Evolutionary conservation across 2,888 invertebrate species (phyloP), one percentile per base, ranked within the genome.

Genomic region (Cordilura impudica): DNA sequence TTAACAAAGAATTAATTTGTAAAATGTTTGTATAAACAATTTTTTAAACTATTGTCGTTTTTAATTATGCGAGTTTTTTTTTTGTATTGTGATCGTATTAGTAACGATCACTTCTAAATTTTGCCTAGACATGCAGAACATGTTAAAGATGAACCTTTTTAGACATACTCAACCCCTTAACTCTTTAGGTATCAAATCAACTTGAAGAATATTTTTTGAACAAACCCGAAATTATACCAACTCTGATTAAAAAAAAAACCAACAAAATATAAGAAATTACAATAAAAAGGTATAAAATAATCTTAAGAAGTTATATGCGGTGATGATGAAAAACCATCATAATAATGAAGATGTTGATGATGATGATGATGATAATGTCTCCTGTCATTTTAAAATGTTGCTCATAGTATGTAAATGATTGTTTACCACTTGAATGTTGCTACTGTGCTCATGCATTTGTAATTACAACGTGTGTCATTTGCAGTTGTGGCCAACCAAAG

Each of bases 401-500:
- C 35, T n/a, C 35, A 39, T 39, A 39, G 12, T 12, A 35, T 35
- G 2, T 12, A 2, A 12, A 35, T 12, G 7, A 35, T 2, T 2
- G 12, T 3, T 10, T 35, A 35, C 35, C 12, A 12, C 12, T 35
- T 12, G 10, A 35, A 1, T 26, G 26, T 26, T 26, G 3, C 8
- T 21, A 60, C 21, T 60, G 29, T 65, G 51, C 73, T 60, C 65
- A 60, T 66, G 73, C 65, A 63, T 70, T 26, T 63, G 43, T 31
- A 53, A 78, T 74, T 74, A 60, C 31, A 75, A 72, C 63, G 54
- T 43, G 56, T 63, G 75, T 79, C 71, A 67, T 53, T 75, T 75
- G 43, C 75, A 75, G 71, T 67, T 67, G 67, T 58, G 79, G 71
- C 71, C 63, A 75, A 67, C 75, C 75, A 58, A 35, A 67, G 72